Evolutionary conservation across 2,888 invertebrate species (phyloP).

Genomic region (Eueremaeus valkanovi): DNA sequence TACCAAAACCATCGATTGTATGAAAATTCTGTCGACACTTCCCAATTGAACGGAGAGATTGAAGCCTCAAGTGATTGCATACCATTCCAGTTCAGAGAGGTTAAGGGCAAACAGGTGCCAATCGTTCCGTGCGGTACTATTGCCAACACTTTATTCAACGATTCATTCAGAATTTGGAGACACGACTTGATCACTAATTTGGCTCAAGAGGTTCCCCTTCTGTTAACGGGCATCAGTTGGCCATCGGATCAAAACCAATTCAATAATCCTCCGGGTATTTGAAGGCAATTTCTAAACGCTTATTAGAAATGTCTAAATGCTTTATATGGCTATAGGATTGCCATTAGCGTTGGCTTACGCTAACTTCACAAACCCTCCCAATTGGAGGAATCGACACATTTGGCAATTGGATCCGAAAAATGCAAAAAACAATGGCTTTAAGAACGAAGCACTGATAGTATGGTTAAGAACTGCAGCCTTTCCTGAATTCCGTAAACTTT

Average conservation of each 20-base stretch:
- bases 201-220: conserved; percentile 20
- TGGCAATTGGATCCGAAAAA: conserved; percentile 37
- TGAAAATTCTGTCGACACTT: conserved; percentile 9
- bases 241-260: conserved; percentile 12
- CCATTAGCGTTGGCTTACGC: background rate
- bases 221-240: conserved; percentile 35
- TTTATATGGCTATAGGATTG: too few species aligned
- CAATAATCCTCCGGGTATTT: conserved; percentile 30
- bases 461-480: conserved; percentile 36
- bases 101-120: background rate
- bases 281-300: background rate
- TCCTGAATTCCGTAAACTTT: conserved; percentile 39
- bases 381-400: conserved; percentile 35
- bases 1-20: conserved; percentile 37
- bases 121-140: conserved; percentile 39
- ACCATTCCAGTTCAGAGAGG: conserved; percentile 26
- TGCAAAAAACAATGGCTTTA: conserved; percentile 32
- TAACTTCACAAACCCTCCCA: conserved; percentile 39
- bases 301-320: too few species aligned
- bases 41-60: background rate
- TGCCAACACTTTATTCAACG: conserved; percentile 41
- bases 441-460: conserved; percentile 40
- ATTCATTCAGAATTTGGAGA: conserved; percentile 34
- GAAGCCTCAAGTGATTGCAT: conserved; percentile 23
- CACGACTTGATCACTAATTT: background rate